Percentiles rank a stretch among this genome's conserved stretches.
Conservation (phyloP, 2,113 vertebrate species). For the Notechis scutatus region DNA sequence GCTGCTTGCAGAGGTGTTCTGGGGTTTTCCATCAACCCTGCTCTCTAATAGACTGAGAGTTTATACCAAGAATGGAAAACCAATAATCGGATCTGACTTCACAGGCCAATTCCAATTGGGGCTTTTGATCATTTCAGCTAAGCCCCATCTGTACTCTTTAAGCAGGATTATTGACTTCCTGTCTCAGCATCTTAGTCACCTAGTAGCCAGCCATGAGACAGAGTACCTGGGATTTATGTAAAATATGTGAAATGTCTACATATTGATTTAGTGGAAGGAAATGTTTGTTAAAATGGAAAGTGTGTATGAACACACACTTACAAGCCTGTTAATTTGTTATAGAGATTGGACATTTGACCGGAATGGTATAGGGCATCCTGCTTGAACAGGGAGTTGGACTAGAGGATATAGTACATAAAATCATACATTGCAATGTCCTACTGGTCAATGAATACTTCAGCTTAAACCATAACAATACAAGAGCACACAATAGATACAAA, state of each 20-base stretch:
- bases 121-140: neutral
- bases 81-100: neutral
- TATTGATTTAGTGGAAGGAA: neutral
- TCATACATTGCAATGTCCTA: no score
- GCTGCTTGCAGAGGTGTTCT: neutral
- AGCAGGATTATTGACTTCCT: neutral
- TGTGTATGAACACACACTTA: neutral
- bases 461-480: no score
- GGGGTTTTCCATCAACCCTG: fast-evolving
- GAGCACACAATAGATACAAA: no score
- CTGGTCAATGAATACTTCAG: no score
- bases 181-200: fast-evolving
- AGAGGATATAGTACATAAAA: neutral
- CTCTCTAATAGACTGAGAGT: neutral
- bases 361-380: neutral
- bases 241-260: neutral
- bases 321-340: fast-evolving
- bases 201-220: neutral
- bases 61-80: neutral
- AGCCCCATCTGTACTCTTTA: fast-evolving
- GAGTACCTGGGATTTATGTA: fast-evolving
- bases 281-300: neutral
- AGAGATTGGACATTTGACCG: neutral
- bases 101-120: neutral
- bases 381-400: neutral